phyloP scores from a whole-genome alignment of 2,888 invertebrate species.

The Odontocolon sp. region DNA sequence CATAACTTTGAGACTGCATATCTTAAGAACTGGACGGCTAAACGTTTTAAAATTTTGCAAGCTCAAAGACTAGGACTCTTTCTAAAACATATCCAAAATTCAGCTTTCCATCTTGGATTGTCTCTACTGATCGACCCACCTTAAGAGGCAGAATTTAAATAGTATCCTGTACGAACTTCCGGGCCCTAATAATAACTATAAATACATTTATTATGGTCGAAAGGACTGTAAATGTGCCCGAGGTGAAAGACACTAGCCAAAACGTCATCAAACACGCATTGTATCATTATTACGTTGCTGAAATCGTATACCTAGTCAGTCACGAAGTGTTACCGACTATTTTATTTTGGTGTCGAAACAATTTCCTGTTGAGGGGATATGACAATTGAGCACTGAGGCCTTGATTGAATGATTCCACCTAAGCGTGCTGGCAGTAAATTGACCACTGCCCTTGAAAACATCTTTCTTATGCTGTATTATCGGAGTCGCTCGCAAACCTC shows the following conservation, averaged over 20 bases:
- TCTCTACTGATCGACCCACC: too few relatives aligned
- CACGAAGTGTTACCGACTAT: conserved; percentile 26
- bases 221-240: not conserved
- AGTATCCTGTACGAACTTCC: too few relatives aligned
- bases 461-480: conserved; percentile 59
- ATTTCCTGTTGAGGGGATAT: conserved; percentile 65
- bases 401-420: conserved; percentile 70
- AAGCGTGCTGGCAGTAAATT: conserved; percentile 63
- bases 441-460: conserved; percentile 68
- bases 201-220: too few relatives aligned
- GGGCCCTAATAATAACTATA: too few relatives aligned
- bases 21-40: too few relatives aligned
- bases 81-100: too few relatives aligned
- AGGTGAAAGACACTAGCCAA: conserved; percentile 17
- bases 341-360: conserved; percentile 62
- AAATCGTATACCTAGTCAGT: not conserved
- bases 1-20: too few relatives aligned
- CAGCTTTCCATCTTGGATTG: too few relatives aligned
- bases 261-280: not conserved
- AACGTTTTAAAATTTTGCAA: too few relatives aligned
- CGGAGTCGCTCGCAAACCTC: conserved; percentile 49
- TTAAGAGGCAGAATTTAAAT: too few relatives aligned
- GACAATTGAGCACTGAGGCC: conserved; percentile 65
- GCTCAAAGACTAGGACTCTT: too few relatives aligned
- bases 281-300: not conserved